phyloP scores from a whole-genome alignment of 2,888 invertebrate genomes.

The Ommatoiulus sabulosus region DNA sequence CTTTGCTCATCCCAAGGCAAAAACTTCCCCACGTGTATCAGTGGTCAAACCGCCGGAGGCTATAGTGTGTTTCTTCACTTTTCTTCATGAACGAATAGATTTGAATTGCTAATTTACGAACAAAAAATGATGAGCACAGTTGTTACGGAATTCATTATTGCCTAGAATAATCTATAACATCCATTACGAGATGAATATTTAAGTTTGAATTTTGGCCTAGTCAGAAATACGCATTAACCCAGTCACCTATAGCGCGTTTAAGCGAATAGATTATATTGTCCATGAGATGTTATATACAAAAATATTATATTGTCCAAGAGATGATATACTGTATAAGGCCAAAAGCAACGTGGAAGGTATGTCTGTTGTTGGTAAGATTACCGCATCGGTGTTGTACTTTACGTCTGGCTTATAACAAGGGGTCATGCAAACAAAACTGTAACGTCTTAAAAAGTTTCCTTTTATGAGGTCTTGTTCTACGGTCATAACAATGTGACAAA shows the following conservation, averaged over 20 bases:
- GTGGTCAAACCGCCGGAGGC: neutral
- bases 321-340: no score
- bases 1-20: neutral
- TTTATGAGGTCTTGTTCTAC: no score
- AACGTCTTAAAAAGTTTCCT: no score
- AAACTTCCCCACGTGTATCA: neutral
- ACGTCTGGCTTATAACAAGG: no score
- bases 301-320: no score
- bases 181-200: neutral
- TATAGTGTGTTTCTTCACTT: neutral
- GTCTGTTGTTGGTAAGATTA: no score
- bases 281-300: no score
- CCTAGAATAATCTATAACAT: neutral
- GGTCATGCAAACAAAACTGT: no score
- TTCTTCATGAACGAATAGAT: neutral
- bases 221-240: neutral
- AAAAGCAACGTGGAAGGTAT: no score
- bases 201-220: neutral
- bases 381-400: no score
- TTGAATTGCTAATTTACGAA: neutral
- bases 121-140: neutral
- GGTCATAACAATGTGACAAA: no score
- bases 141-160: neutral
- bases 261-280: no score
- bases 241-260: neutral